These are phyloP conservation scores for Spizaetus ornatus DNA, from an alignment of 2,113 vertebrate species.

Conservation along the genomic window DNA sequence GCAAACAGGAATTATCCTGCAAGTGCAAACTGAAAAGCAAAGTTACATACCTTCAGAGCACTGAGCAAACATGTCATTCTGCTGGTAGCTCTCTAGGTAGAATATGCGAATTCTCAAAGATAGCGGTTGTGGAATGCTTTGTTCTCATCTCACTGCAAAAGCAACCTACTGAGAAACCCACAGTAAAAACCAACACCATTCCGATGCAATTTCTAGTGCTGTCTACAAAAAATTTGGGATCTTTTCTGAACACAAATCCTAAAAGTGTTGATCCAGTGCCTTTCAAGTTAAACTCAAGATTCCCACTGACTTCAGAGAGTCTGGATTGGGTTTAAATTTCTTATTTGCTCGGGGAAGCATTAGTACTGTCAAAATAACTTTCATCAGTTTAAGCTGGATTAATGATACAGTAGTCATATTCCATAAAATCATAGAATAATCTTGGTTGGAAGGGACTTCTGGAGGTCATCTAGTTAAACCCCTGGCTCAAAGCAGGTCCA, in stretches of 20 bases:
- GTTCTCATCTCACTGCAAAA: neutral
- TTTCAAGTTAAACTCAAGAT: neutral
- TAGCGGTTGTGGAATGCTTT: neutral
- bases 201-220: neutral
- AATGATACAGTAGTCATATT: neutral
- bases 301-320: neutral
- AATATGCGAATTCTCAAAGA: neutral
- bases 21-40: neutral
- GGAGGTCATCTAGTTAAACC: neutral
- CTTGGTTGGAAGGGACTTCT: neutral
- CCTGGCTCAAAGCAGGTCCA: neutral
- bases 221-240: neutral
- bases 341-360: neutral
- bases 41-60: neutral
- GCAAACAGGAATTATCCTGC: neutral
- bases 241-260: neutral
- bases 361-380: conserved; percentile 3
- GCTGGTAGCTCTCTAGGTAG: neutral
- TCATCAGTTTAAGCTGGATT: neutral
- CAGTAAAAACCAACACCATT: neutral
- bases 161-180: neutral
- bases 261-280: neutral
- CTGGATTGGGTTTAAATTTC: neutral
- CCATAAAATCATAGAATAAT: conserved; percentile 8
- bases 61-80: neutral